Evolutionary conservation across 2,888 invertebrate genomes (phyloP), one percentile per base, ranked within the genome.

Genomic region (Cyrtodaria siliqua): DNA sequence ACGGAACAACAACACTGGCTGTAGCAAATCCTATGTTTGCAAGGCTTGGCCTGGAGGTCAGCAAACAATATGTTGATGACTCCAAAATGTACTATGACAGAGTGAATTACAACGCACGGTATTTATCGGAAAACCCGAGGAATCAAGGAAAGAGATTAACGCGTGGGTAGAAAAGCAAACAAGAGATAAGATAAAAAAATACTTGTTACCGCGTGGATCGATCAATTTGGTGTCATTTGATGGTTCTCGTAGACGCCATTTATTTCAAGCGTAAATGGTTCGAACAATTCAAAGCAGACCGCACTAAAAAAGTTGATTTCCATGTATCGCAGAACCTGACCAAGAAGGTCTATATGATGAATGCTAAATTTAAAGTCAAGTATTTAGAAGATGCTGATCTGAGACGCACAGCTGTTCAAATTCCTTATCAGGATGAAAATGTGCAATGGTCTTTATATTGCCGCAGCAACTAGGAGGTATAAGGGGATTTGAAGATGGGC

Each of bases 111-210:
- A 84, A 82, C 94, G 82, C 85, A 88, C 88, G 49, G 87, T 90
- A 53, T 92, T 91, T 79, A 71, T 14, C 1, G 59, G 57, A 4
- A 71, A 89, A 29, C n/a, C 87, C 0, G 87, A 86, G 0, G 94
- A 94, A 0, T 90, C 93, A 16, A 62, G 87, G 53, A 3, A 26
- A 12, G 63, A 57, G 3, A 97, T 99, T 56, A 99, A 98, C 90
- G 85, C 92, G 38, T 98, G 97, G 97, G 97, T 97, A 49, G 95
- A 95, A 89, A 91, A 94, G 4, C 95, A 96, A 89, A 99, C 98
- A 0, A 95, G 96, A 62, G 93, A 96, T 6, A 97, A 96, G 91
- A 98, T 99, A 70, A 95, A 95, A 83, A 94, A n/a, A n/a, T n/a
- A 97, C 86, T 94, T 99, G 1, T 93, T 99, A 59, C 91, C 94